phyloP scores from a whole-genome alignment of 1,140 invertebrate genomes.

The Camponotus pennsylvanicus region DNA sequence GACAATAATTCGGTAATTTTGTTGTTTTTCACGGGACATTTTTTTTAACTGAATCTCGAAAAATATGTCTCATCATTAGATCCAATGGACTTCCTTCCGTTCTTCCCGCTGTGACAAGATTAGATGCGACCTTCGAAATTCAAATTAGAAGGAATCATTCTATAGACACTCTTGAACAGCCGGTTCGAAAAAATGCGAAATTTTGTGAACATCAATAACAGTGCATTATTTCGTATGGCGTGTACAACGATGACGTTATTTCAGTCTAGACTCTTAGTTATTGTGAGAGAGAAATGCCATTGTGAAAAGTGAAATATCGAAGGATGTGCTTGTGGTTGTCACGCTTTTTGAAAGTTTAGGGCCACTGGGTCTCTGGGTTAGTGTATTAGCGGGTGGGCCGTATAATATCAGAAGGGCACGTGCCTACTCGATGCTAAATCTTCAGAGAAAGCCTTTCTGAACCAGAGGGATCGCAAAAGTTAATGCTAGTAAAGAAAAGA shows the following conservation, averaged over 20 bases:
- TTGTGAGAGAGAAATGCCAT: constrained; percentile 43
- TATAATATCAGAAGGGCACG: constrained; percentile 13
- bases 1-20: too few species aligned
- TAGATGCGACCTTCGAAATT: too few species aligned
- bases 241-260: not conserved
- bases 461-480: not conserved
- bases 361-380: constrained; percentile 72
- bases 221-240: not conserved
- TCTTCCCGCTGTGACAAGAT: not conserved
- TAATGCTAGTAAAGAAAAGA: not conserved
- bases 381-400: not conserved
- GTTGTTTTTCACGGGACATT: not conserved
- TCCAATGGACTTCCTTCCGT: not conserved
- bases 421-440: not conserved
- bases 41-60: not conserved
- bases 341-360: constrained; percentile 77
- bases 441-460: not conserved
- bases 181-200: constrained; percentile 64
- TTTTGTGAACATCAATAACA: constrained; percentile 66
- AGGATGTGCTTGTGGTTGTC: constrained; percentile 60
- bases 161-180: not conserved
- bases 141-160: not conserved
- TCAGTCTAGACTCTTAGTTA: constrained; percentile 24
- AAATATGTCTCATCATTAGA: too few species aligned
- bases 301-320: constrained; percentile 69